Conservation (phyloP, 2,888 invertebrate genomes). For the Idaea biselata region DNA sequence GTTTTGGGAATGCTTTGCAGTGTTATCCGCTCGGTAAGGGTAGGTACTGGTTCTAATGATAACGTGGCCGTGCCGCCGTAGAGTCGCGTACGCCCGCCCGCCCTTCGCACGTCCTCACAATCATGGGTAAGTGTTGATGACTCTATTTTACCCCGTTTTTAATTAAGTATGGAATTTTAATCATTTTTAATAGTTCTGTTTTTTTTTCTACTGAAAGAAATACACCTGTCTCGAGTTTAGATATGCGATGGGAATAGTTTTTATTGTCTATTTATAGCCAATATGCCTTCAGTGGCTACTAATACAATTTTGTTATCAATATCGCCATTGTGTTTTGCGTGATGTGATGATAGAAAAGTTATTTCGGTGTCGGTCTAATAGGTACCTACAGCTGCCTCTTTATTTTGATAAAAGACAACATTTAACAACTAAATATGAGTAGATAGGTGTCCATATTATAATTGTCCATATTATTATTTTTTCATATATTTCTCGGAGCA, state of each 20-base stretch:
- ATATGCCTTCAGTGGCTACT: not conserved
- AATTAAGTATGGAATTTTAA: not conserved
- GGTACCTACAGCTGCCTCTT: too few relatives aligned
- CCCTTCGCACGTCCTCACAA: constrained; percentile 55
- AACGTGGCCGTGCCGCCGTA: constrained; percentile 56
- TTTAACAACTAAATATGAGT: too few relatives aligned
- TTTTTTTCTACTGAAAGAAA: not conserved
- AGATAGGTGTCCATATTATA: too few relatives aligned
- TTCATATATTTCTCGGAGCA: too few relatives aligned
- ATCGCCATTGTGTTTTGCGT: not conserved
- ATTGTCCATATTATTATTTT: too few relatives aligned
- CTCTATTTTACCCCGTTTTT: not conserved
- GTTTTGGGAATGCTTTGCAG: not conserved
- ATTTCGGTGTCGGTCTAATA: not conserved
- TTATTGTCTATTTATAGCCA: not conserved
- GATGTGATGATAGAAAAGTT: not conserved
- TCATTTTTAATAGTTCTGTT: not conserved
- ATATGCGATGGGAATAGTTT: not conserved
- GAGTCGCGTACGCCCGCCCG: constrained; percentile 72
- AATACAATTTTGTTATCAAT: not conserved
- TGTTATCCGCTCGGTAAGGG: constrained; percentile 58
- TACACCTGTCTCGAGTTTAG: not conserved
- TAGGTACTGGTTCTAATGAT: constrained; percentile 62
- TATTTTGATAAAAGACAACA: too few relatives aligned
- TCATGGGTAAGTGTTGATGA: not conserved